phyloP scores from a whole-genome alignment of 2,113 vertebrate species.

The Pleuronectes platessa region DNA sequence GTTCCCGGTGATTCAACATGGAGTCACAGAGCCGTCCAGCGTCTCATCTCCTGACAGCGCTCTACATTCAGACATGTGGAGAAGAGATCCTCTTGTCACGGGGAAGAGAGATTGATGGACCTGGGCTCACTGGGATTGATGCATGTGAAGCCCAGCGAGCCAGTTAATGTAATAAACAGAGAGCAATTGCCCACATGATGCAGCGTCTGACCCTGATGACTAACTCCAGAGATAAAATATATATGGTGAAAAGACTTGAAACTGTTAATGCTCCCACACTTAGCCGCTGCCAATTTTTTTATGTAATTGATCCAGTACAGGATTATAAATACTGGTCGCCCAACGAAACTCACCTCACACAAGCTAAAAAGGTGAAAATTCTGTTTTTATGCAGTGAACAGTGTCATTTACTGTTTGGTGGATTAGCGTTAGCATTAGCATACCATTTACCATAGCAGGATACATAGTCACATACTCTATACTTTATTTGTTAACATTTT shows the following conservation, averaged over 20 bases:
- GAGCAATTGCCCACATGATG: constrained; percentile 10
- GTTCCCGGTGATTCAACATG: constrained; percentile 43
- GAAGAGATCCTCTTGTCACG: constrained; percentile 41
- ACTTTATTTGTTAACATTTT: not conserved
- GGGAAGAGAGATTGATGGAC: constrained; percentile 39
- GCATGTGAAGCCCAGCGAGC: constrained; percentile 13
- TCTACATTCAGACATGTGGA: constrained; percentile 45
- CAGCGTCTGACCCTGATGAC: constrained; percentile 18
- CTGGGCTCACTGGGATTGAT: constrained; percentile 9
- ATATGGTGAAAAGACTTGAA: not conserved
- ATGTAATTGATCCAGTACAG: not conserved
- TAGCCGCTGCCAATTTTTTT: not conserved
- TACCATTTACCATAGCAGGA: not conserved
- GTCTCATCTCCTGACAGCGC: constrained; percentile 35
- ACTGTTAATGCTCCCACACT: not conserved
- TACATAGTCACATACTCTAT: not conserved
- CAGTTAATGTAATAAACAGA: constrained; percentile 45
- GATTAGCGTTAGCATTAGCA: not conserved
- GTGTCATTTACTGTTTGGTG: not conserved
- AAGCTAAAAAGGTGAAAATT: too few species aligned
- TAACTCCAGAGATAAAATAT: not conserved
- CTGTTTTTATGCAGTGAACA: not conserved
- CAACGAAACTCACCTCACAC: not conserved
- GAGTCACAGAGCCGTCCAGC: constrained; percentile 33
- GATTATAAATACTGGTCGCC: not conserved